phyloP scores from a whole-genome alignment of 2,113 vertebrate genomes.

The Pristiophorus japonicus region DNA sequence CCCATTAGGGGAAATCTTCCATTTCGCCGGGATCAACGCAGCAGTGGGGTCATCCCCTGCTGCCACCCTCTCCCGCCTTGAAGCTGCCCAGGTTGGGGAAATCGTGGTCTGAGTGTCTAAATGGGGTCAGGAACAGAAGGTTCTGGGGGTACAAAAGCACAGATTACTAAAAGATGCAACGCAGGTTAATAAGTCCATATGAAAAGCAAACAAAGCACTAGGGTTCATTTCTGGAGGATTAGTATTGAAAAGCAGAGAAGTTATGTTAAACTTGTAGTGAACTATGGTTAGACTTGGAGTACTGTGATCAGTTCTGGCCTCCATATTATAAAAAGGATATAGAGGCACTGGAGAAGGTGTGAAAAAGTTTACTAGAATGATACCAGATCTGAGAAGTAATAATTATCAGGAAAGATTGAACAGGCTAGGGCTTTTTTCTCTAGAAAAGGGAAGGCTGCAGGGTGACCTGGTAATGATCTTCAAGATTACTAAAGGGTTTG shows the following conservation, averaged over 20 bases:
- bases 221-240: neutral
- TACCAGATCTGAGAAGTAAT: neutral
- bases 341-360: neutral
- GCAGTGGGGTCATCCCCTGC: too few species aligned
- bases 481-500: too few species aligned
- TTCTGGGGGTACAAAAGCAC: neutral
- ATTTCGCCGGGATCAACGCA: too few species aligned
- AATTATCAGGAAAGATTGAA: neutral
- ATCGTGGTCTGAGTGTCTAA: too few species aligned
- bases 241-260: neutral
- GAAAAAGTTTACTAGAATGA: neutral
- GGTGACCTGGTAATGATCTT: too few species aligned
- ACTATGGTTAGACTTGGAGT: neutral
- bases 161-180: neutral
- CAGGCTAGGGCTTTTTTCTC: neutral
- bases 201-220: neutral
- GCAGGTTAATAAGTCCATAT: neutral
- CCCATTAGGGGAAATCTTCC: too few species aligned
- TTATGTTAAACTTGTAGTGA: neutral
- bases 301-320: too few species aligned
- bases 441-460: neutral
- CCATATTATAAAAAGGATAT: neutral
- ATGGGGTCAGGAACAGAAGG: too few species aligned
- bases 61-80: too few species aligned
- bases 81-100: too few species aligned